Base-by-base conservation (phyloP, 2,888 invertebrate species). In the Arrhopalites spinosus region DNA sequence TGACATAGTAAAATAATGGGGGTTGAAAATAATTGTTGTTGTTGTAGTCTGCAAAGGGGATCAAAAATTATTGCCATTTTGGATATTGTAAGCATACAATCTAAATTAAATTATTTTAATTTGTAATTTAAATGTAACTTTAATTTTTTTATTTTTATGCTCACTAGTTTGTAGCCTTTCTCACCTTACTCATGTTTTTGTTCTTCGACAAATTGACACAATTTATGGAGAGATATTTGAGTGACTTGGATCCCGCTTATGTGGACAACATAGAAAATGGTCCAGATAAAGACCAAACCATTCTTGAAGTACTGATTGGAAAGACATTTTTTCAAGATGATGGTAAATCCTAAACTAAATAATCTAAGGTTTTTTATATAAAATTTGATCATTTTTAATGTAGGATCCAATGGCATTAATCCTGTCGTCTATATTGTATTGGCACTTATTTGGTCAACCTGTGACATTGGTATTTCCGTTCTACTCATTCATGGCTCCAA, bases 71-170 rank as follows among this genome's bases (percentile, higher is more conserved):
- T 73, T 15, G 73, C 73, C 8, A 47, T 30, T 29, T n/a, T 66
- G 43, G 73, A 73, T 53, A 73, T 73, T 66, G 73, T 73, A 56
- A 73, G 67, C 15, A 50, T 20, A 1, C 29, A 36, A 11, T 7
- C 15, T 27, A 53, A 17, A 25, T 29, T n/a, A 59, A 2, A 23
- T 59, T 59, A n/a, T 59, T 59, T n/a, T 23, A 59, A 59, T 67
- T 17, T 69, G 8, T 69, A 13, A 13, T n/a, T 0, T n/a, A 53
- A 23, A 27, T n/a, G 15, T 64, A 20, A 15, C 13, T 2, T 63
- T n/a, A 30, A 36, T 64, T 36, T 13, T 13, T 61, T n/a, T 23
- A 66, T 5, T 30, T 2, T 47, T 29, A 50, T 45, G 47, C 7
- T 17, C 2, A 56, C 13, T 59, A 71, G 71, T 20, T 56, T 17